Percentiles rank a stretch among this genome's conserved stretches.
Conservation (phyloP, 2,888 invertebrate genomes). For the Augochlorella aurata region DNA sequence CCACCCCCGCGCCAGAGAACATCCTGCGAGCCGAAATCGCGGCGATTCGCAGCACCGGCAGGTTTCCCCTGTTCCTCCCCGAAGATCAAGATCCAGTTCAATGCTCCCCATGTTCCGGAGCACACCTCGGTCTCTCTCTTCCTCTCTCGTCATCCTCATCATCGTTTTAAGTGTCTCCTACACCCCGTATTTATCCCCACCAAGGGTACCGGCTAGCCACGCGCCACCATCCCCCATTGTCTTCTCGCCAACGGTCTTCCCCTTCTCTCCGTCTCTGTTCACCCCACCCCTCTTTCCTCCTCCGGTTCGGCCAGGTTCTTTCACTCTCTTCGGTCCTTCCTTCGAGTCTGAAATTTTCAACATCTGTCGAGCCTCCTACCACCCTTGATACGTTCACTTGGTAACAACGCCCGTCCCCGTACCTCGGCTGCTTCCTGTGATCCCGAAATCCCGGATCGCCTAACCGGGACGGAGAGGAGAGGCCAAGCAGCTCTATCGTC, state of each 20-base stretch:
- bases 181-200: slow-evolving; percentile 75
- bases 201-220: slow-evolving; percentile 66
- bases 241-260: slow-evolving; percentile 63
- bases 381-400: slow-evolving; percentile 75
- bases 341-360: slow-evolving; percentile 74
- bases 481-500: neutral
- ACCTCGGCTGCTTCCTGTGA: slow-evolving; percentile 62
- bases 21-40: slow-evolving; percentile 7
- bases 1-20: neutral
- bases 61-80: slow-evolving; percentile 38
- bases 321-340: slow-evolving; percentile 38
- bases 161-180: slow-evolving; percentile 70
- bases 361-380: slow-evolving; percentile 76
- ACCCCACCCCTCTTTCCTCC: slow-evolving; percentile 16
- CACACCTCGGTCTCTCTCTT: slow-evolving; percentile 50
- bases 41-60: neutral
- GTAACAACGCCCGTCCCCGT: slow-evolving; percentile 74
- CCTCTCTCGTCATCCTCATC: slow-evolving; percentile 56
- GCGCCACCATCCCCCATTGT: slow-evolving; percentile 74
- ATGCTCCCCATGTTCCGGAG: slow-evolving; percentile 53
- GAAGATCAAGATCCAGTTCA: slow-evolving; percentile 57
- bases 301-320: slow-evolving; percentile 17
- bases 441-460: slow-evolving; percentile 58
- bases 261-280: slow-evolving; percentile 32
- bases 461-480: neutral